These are phyloP conservation scores for Podarcis siculus DNA, from an alignment of 2,797 vertebrate species.

Conservation along the genomic window DNA sequence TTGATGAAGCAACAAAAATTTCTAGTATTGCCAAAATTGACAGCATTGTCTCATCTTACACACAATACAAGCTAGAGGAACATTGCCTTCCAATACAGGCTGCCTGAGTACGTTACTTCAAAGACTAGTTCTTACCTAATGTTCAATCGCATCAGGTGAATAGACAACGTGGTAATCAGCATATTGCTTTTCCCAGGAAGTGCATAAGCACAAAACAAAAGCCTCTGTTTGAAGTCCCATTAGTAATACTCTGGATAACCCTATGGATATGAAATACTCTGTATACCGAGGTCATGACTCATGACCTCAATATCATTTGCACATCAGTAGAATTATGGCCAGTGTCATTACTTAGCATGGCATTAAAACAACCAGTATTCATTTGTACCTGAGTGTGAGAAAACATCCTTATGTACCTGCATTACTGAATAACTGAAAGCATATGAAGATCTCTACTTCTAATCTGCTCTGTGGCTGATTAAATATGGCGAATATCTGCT, in stretches of 20 bases:
- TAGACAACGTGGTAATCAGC: neutral
- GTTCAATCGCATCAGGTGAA: neutral
- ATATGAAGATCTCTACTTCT: neutral
- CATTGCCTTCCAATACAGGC: neutral
- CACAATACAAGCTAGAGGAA: neutral
- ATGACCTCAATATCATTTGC: neutral
- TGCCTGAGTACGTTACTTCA: neutral
- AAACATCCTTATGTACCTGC: neutral
- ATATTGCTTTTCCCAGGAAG: neutral
- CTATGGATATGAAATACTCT: neutral
- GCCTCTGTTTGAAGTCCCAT: neutral
- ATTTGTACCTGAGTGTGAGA: neutral
- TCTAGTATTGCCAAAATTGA: neutral
- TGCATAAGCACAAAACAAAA: neutral
- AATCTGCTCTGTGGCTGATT: too few species aligned
- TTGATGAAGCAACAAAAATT: neutral
- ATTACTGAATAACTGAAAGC: neutral
- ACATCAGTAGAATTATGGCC: neutral
- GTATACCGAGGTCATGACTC: neutral
- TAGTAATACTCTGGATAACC: neutral
- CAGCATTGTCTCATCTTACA: neutral
- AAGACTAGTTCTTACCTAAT: neutral
- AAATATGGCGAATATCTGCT: too few species aligned
- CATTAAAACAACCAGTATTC: neutral
- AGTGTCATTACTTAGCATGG: neutral